Evolutionary conservation across 2,797 vertebrate species (phyloP), one percentile per base, ranked within the genome.

Genomic region (Erethizon dorsatum): DNA sequence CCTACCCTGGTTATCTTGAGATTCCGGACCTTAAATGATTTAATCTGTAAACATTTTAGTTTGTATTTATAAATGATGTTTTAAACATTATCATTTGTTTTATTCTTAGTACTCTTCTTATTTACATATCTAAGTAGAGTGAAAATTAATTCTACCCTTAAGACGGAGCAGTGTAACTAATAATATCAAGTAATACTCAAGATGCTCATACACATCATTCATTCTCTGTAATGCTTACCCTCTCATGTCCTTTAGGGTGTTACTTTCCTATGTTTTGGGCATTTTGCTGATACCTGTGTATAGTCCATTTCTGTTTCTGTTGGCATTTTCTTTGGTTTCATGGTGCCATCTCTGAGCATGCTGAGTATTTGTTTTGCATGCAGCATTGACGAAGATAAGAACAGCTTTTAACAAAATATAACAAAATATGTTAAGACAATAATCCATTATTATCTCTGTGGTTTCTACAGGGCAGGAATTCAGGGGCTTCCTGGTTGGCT

Each of bases 21-120:
- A 77, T 54, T 91, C 50, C 20, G 14, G 47, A 54, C 20, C 57
- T 83, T 10, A 73, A 85, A 28, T 89, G 63, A 90, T 59, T 96
- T 85, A 18, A 28, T 63, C 47, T 63, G 12, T 75, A 65, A 93
- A 91, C 24, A 52, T 50, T 91, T 82, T 15, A 9, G 4, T 90
- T 61, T 88, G 31, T 28, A 93, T 65, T 94, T 93, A 54, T 59
- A 47, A 78, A 90, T 63, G 4, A 41, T 75, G 8, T 50, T 69
- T 87, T 31, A 2, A 57, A 83, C 80, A 69, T 12, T 92, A 52
- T 61, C 24, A 61, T 37, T 83, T 82, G 13, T 28, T 26, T 88
- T 97, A 59, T 63, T 85, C n/a, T 96, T 71, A 41, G 45, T 45
- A 82, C n/a, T 24, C n/a, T 69, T 83, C 28, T 54, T 59, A 75